These are phyloP conservation scores for Strigamia crassipes DNA, from an alignment of 2,888 invertebrate genomes.

Conservation along the genomic window DNA sequence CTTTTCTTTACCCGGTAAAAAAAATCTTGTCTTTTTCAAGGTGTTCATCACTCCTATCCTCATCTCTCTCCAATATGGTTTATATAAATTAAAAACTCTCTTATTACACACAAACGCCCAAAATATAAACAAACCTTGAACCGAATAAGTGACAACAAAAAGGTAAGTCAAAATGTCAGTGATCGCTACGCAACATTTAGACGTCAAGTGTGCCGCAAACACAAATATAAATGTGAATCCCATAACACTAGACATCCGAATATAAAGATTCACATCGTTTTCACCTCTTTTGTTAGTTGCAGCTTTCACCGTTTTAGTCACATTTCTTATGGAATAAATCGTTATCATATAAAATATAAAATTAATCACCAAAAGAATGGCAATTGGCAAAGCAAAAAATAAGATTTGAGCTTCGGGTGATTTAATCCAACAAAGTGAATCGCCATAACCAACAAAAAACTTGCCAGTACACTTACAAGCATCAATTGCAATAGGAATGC, in stretches of 20 bases:
- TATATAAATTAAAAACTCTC: slow-evolving; percentile 51
- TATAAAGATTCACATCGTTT: slow-evolving; percentile 53
- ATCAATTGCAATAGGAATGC: slow-evolving; percentile 56
- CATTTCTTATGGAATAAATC: slow-evolving; percentile 51
- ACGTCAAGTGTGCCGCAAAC: slow-evolving; percentile 51
- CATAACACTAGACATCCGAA: slow-evolving; percentile 53
- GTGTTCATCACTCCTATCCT: neutral
- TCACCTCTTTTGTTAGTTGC: slow-evolving; percentile 48
- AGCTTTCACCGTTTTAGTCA: slow-evolving; percentile 46
- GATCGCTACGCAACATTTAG: slow-evolving; percentile 37
- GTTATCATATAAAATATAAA: slow-evolving; percentile 53
- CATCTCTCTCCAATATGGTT: neutral
- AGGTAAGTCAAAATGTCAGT: slow-evolving; percentile 52
- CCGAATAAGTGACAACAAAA: slow-evolving; percentile 53
- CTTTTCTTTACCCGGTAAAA: neutral
- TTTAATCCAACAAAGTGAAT: slow-evolving; percentile 53
- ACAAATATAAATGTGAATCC: slow-evolving; percentile 55
- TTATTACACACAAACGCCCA: slow-evolving; percentile 53
- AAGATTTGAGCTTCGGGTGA: slow-evolving; percentile 51
- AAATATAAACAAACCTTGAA: slow-evolving; percentile 54
- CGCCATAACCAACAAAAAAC: slow-evolving; percentile 52
- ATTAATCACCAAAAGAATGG: slow-evolving; percentile 52
- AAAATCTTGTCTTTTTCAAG: neutral
- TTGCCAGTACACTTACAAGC: slow-evolving; percentile 49
- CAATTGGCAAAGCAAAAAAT: slow-evolving; percentile 53